Conservation (phyloP, 2,888 invertebrate genomes). For the Acanthacorydalis orientalis region DNA sequence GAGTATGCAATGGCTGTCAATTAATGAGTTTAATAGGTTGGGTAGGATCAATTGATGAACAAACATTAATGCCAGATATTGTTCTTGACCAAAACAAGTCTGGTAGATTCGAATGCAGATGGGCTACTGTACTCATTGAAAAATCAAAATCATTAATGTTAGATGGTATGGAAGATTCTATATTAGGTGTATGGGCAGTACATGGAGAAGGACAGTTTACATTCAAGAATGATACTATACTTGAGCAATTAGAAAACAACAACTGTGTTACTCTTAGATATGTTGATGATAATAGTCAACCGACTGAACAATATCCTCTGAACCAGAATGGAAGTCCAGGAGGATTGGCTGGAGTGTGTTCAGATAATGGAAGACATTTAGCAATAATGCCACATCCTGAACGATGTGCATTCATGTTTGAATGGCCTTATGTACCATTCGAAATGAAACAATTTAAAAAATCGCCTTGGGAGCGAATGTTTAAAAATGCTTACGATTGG, state of each 20-base stretch:
- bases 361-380: conserved; percentile 78
- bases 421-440: conserved; percentile 60
- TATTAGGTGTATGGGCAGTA: conserved; percentile 90
- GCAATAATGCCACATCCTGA: conserved; percentile 99
- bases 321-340: conserved; percentile 86
- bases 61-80: conserved; percentile 36
- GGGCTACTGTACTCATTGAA: conserved; percentile 45
- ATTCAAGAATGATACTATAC: conserved; percentile 31
- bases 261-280: conserved; percentile 65
- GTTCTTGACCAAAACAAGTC: conserved; percentile 74
- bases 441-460: conserved; percentile 32
- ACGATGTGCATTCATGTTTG: conserved; percentile 76
- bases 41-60: conserved; percentile 39
- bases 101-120: conserved; percentile 68
- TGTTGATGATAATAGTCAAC: conserved; percentile 58
- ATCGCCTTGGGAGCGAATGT: conserved; percentile 86
- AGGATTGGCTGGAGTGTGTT: conserved; percentile 82
- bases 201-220: conserved; percentile 86
- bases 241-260: conserved; percentile 31
- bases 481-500: conserved; percentile 77
- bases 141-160: conserved; percentile 70
- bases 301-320: conserved; percentile 75
- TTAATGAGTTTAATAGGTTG: conserved; percentile 87
- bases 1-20: conserved; percentile 98
- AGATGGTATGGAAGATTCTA: conserved; percentile 69